Conservation (phyloP, 2,888 invertebrate genomes). For the Boloria euphrosyne region DNA sequence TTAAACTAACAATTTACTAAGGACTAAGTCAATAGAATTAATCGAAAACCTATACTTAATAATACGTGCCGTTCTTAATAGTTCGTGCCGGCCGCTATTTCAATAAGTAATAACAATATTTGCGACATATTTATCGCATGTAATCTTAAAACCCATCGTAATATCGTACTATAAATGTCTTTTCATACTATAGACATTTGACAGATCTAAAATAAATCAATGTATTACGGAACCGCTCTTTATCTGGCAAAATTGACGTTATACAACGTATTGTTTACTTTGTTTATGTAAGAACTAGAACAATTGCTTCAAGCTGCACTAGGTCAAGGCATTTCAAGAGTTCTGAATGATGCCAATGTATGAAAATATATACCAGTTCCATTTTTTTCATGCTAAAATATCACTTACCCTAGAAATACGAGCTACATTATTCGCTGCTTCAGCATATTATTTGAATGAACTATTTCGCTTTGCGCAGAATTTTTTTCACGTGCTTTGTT, state of each 20-base stretch:
- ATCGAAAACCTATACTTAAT: no score
- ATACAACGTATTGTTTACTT: conserved; percentile 25
- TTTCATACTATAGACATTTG: background rate
- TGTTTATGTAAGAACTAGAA: conserved; percentile 28
- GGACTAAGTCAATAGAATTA: no score
- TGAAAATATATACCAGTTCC: conserved; percentile 22
- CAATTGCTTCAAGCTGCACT: conserved; percentile 29
- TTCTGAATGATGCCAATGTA: conserved; percentile 23
- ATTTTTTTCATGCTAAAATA: conserved; percentile 23
- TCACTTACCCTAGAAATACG: conserved; percentile 20
- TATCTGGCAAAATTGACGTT: conserved; percentile 24
- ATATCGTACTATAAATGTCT: background rate
- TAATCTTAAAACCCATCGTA: background rate
- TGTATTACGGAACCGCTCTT: conserved; percentile 5
- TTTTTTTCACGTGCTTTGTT: conserved; percentile 22
- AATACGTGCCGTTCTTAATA: no score
- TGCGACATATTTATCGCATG: no score
- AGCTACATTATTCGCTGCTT: conserved; percentile 22
- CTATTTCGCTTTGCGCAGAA: conserved; percentile 18
- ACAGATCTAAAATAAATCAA: conserved; percentile 5
- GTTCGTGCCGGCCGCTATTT: no score
- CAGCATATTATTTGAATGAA: conserved; percentile 22
- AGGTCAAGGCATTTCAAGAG: conserved; percentile 35
- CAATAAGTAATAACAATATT: no score
- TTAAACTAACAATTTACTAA: no score